These are phyloP conservation scores for Drepanosiphum platanoidis DNA, from an alignment of 2,888 invertebrate species.

Conservation along the genomic window DNA sequence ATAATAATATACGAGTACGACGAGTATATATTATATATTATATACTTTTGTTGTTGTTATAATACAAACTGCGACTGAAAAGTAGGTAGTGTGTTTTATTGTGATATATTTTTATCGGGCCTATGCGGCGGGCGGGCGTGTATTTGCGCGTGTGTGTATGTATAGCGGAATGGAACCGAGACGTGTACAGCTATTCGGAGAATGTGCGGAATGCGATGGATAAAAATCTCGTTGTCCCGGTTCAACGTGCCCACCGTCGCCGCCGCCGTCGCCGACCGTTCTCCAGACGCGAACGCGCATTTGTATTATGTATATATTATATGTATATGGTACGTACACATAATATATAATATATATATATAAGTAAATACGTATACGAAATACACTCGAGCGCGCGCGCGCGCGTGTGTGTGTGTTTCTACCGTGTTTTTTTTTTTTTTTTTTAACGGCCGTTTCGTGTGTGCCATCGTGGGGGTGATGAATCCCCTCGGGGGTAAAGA, in stretches of 20 bases:
- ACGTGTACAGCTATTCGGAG: slow-evolving; percentile 51
- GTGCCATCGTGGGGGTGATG: background rate
- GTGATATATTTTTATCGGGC: too few relatives aligned
- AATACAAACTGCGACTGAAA: too few relatives aligned
- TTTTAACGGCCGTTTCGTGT: slow-evolving; percentile 1
- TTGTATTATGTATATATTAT: slow-evolving; percentile 16
- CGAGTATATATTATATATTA: too few relatives aligned
- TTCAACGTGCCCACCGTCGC: slow-evolving; percentile 57
- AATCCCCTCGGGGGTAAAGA: background rate
- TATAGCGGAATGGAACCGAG: slow-evolving; percentile 58
- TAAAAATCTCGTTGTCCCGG: slow-evolving; percentile 61
- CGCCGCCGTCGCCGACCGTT: slow-evolving; percentile 44
- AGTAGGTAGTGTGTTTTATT: background rate
- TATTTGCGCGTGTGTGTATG: slow-evolving; percentile 3
- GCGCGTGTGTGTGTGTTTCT: slow-evolving; percentile 23
- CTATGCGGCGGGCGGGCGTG: background rate
- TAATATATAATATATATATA: background rate
- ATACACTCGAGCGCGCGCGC: too few relatives aligned
- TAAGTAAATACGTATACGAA: background rate
- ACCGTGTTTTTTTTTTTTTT: slow-evolving; percentile 9
- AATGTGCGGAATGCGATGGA: slow-evolving; percentile 60
- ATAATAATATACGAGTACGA: too few relatives aligned
- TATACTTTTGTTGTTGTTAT: too few relatives aligned
- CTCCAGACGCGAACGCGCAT: slow-evolving; percentile 44
- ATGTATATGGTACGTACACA: background rate